These are phyloP conservation scores for Ochlodes sylvanus DNA, from an alignment of 2,888 invertebrate genomes.

Conservation along the genomic window DNA sequence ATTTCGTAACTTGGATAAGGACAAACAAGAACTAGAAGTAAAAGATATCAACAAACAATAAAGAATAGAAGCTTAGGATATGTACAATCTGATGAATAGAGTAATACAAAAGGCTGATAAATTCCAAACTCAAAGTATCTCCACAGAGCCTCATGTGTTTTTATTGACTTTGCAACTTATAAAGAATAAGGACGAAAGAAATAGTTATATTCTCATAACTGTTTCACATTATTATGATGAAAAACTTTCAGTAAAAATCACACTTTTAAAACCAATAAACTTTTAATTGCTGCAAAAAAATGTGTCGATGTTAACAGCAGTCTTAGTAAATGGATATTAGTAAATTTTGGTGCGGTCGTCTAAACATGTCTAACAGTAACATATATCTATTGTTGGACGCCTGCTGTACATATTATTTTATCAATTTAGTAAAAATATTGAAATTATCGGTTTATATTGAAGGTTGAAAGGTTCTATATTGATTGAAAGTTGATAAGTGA, in stretches of 20 bases:
- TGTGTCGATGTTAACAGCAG: no score
- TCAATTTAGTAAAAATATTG: no score
- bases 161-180: constrained; percentile 13
- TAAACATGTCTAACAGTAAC: no score
- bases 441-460: no score
- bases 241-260: background rate
- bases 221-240: background rate
- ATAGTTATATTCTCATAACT: background rate
- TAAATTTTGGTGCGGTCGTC: no score
- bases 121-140: constrained; percentile 11
- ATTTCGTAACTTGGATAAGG: background rate
- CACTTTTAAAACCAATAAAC: background rate
- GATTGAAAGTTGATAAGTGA: no score
- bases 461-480: no score
- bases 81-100: constrained; percentile 11
- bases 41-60: constrained; percentile 1
- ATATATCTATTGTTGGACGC: no score
- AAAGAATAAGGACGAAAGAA: constrained; percentile 16
- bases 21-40: constrained; percentile 12
- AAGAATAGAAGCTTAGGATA: background rate
- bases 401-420: no score
- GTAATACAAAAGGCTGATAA: constrained; percentile 1
- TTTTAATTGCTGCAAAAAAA: no score
- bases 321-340: no score
- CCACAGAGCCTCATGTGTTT: background rate